phyloP scores from a whole-genome alignment of 2,888 invertebrate species.

The Agonopterix arenella region DNA sequence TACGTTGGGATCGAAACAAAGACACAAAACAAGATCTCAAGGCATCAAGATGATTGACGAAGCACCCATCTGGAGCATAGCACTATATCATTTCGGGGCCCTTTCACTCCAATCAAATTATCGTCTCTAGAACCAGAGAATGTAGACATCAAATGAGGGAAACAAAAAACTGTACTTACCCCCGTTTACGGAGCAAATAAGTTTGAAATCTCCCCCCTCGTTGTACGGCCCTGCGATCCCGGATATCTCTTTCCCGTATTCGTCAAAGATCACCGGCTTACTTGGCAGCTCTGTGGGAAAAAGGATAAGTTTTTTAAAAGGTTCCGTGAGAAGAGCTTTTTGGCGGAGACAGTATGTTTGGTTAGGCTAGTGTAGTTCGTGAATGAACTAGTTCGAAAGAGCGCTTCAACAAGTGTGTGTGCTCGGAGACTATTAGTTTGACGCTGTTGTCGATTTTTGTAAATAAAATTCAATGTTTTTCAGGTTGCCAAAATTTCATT shows the following conservation, averaged over 20 bases:
- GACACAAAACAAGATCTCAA: neutral
- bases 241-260: conserved; percentile 80
- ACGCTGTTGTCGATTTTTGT: too few species aligned
- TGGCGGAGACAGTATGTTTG: too few species aligned
- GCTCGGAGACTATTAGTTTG: too few species aligned
- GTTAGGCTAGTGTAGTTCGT: too few species aligned
- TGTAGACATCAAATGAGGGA: neutral
- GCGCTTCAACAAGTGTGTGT: too few species aligned
- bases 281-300: conserved; percentile 82
- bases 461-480: too few species aligned
- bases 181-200: conserved; percentile 84
- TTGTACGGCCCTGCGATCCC: conserved; percentile 83
- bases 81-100: neutral
- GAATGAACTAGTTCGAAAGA: too few species aligned
- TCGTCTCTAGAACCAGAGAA: conserved; percentile 12
- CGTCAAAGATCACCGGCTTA: conserved; percentile 84
- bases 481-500: too few species aligned
- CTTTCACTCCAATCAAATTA: conserved; percentile 21
- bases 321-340: neutral
- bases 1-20: too few species aligned
- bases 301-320: conserved; percentile 5
- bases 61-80: conserved; percentile 16
- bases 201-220: conserved; percentile 83
- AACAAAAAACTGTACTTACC: conserved; percentile 67
- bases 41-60: conserved; percentile 25